Evolutionary conservation across 2,797 vertebrate species (phyloP).

Genomic region (Streptopelia turtur): DNA sequence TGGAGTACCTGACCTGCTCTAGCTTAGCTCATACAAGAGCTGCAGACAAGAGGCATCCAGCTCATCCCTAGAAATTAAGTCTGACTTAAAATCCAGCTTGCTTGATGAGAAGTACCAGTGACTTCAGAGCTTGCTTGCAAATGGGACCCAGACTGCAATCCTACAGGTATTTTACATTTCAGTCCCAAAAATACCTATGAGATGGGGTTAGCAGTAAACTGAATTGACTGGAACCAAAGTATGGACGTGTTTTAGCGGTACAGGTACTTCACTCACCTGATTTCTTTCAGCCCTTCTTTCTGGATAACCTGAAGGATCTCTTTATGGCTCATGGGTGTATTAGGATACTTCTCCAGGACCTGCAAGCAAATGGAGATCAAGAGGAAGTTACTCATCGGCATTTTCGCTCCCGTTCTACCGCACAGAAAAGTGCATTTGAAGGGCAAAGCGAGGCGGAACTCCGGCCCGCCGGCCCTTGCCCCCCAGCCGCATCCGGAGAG

Average conservation of each 20-base stretch:
- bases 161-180: not conserved
- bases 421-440: not conserved
- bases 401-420: fast-evolving
- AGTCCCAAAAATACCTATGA: not conserved
- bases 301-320: constrained; percentile 99
- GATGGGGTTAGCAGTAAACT: not conserved
- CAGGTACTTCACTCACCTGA: constrained; percentile 84
- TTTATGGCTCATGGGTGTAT: constrained; percentile 99
- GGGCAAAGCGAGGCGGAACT: not conserved
- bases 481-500: not conserved
- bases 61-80: not conserved
- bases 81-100: fast-evolving
- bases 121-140: not conserved
- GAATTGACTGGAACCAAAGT: fast-evolving
- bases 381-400: not conserved
- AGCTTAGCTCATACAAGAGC: fast-evolving
- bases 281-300: constrained; percentile 96
- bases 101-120: too few relatives aligned
- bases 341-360: constrained; percentile 98
- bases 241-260: not conserved
- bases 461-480: too few relatives aligned
- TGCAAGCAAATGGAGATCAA: constrained; percentile 71
- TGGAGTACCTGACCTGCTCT: not conserved
- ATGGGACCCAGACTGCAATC: not conserved
- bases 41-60: not conserved